A percentile compares a stretch with the other conserved stretches of the same genome.
Conservation (phyloP, 1,140 invertebrate genomes). For the Dendroctonus valens region DNA sequence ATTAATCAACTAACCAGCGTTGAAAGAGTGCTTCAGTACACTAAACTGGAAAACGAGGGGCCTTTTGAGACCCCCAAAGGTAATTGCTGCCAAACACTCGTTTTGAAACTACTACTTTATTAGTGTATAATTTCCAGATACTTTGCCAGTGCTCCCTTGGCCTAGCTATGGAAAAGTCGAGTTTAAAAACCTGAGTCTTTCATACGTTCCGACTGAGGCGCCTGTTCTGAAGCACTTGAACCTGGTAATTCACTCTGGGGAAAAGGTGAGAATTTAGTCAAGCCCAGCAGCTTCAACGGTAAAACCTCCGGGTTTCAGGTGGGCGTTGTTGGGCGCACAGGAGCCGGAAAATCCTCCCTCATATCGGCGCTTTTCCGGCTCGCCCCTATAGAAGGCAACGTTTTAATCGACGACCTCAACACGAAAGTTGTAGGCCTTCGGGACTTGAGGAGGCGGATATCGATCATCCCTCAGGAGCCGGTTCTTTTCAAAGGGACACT, state of each 20-base stretch:
- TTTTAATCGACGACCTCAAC: conserved; percentile 65
- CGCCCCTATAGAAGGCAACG: conserved; percentile 54
- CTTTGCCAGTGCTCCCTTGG: conserved; percentile 35
- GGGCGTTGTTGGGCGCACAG: conserved; percentile 31
- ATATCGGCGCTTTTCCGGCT: conserved; percentile 68
- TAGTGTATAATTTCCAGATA: not conserved
- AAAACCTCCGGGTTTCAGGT: not conserved
- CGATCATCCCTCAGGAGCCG: conserved; percentile 43
- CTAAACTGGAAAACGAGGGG: conserved; percentile 61
- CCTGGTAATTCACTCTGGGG: conserved; percentile 60
- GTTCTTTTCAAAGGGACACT: conserved; percentile 32
- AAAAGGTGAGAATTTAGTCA: conserved; percentile 58
- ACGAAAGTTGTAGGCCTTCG: conserved; percentile 62
- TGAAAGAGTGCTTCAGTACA: conserved; percentile 76
- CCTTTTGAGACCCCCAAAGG: conserved; percentile 51
- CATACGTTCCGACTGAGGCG: conserved; percentile 56
- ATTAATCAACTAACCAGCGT: conserved; percentile 83
- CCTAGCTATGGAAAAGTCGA: conserved; percentile 51
- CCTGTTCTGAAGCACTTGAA: conserved; percentile 70
- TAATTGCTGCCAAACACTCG: conserved; percentile 36
- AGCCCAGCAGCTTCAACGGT: too few species aligned
- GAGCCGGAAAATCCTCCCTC: conserved; percentile 73
- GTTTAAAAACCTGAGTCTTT: conserved; percentile 65
- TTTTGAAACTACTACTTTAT: not conserved
- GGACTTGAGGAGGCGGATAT: conserved; percentile 59